These are phyloP conservation scores for Steinernema hermaphroditum DNA, from an alignment of 2,888 invertebrate genomes.

Conservation along the genomic window DNA sequence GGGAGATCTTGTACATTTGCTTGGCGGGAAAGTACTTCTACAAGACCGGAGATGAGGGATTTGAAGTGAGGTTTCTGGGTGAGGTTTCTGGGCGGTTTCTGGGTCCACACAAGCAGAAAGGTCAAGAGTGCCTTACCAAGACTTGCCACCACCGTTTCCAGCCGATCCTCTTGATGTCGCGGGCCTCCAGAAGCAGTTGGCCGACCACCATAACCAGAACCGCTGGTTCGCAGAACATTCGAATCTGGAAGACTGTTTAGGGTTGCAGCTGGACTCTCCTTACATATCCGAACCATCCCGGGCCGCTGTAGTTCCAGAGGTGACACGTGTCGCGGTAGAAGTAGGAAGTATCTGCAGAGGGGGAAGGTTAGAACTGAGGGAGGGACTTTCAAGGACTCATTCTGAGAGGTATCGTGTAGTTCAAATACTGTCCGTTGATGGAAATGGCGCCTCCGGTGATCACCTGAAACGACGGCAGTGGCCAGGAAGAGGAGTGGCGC, in stretches of 20 bases:
- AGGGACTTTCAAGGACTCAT: not conserved
- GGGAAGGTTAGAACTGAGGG: not conserved
- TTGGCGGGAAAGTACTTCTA: slow-evolving; percentile 85
- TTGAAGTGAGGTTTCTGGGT: not conserved
- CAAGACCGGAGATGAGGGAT: slow-evolving; percentile 47
- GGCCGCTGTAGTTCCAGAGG: slow-evolving; percentile 32
- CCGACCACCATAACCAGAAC: slow-evolving; percentile 48
- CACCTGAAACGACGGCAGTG: slow-evolving; percentile 30
- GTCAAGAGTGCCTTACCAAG: slow-evolving; percentile 79
- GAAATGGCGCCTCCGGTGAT: slow-evolving; percentile 32
- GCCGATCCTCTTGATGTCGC: slow-evolving; percentile 58
- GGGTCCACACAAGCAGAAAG: too few species aligned
- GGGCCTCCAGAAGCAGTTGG: slow-evolving; percentile 52
- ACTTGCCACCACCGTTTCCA: slow-evolving; percentile 75
- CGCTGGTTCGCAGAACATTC: slow-evolving; percentile 52
- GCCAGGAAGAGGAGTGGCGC: too few species aligned
- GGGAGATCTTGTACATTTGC: slow-evolving; percentile 89
- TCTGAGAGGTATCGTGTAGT: slow-evolving; percentile 26
- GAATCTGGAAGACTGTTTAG: slow-evolving; percentile 39
- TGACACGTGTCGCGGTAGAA: slow-evolving; percentile 30
- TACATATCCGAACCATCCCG: slow-evolving; percentile 24
- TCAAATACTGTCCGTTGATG: slow-evolving; percentile 24
- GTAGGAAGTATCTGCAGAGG: not conserved
- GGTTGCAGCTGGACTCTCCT: too few species aligned
- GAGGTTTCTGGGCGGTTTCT: not conserved